Evolutionary conservation across 2,797 vertebrate genomes (phyloP).

Genomic region (Myiotriccus ornatus): DNA sequence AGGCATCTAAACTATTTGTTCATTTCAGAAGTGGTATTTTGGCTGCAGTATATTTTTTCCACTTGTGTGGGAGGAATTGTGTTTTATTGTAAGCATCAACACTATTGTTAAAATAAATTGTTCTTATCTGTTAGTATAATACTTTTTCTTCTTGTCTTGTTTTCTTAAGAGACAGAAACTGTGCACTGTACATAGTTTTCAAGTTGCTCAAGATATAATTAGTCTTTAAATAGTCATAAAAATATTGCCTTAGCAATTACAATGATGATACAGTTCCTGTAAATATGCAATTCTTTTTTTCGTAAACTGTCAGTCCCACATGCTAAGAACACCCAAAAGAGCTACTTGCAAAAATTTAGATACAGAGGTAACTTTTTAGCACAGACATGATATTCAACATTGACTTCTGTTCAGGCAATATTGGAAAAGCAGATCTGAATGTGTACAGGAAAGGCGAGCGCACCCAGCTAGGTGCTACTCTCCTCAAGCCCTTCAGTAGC

Average conservation of each 20-base stretch:
- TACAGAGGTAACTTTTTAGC: neutral
- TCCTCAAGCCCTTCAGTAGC: neutral
- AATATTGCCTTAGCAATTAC: constrained; percentile 43
- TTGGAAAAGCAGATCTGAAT: neutral
- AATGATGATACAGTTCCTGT: constrained; percentile 31
- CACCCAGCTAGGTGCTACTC: neutral
- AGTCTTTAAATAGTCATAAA: constrained; percentile 47
- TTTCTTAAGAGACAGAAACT: constrained; percentile 48
- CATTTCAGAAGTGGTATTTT: constrained; percentile 51
- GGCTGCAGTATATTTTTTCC: constrained; percentile 32
- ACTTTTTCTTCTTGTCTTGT: constrained; percentile 50
- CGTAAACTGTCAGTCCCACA: neutral
- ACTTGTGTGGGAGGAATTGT: constrained; percentile 54
- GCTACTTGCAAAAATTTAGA: neutral
- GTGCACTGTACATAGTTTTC: neutral
- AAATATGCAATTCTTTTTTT: constrained; percentile 41
- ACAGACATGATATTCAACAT: neutral
- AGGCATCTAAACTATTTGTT: constrained; percentile 58
- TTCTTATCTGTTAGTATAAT: constrained; percentile 43
- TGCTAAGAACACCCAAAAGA: constrained; percentile 7
- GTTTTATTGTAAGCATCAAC: constrained; percentile 56
- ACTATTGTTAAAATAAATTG: constrained; percentile 59
- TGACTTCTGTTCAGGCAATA: neutral
- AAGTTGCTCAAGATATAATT: constrained; percentile 44
- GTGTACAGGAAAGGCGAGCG: neutral